A percentile compares a stretch with the other conserved stretches of the same genome.
Evolutionary conservation across 2,113 vertebrate genomes (phyloP).

Genomic region (Symphodus melops): DNA sequence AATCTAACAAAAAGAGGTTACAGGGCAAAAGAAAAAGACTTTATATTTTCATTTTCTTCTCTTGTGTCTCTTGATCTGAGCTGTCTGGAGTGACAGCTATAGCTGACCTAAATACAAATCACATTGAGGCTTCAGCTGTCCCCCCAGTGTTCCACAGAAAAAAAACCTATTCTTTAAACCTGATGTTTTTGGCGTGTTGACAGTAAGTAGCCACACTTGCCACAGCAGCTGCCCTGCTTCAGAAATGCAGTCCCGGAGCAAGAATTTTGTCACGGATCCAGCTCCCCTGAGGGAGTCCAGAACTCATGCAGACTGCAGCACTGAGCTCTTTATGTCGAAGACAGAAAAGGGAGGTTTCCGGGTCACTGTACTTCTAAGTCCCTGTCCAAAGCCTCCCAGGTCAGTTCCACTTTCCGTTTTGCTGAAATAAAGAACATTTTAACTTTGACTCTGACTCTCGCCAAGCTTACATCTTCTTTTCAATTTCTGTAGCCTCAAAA

Average conservation of each 20-base stretch:
- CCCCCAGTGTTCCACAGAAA: slow-evolving; percentile 28
- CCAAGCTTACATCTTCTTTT: slow-evolving; percentile 45
- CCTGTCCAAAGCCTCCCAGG: slow-evolving; percentile 39
- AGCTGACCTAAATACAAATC: slow-evolving; percentile 66
- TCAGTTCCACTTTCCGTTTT: slow-evolving; percentile 60
- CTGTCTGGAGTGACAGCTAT: slow-evolving; percentile 48
- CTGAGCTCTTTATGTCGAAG: slow-evolving; percentile 73
- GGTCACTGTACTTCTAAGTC: slow-evolving; percentile 75
- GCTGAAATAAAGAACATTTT: slow-evolving; percentile 45
- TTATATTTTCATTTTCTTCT: neutral
- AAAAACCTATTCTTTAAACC: slow-evolving; percentile 58
- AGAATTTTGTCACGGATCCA: slow-evolving; percentile 77
- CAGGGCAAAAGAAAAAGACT: neutral
- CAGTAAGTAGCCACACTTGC: slow-evolving; percentile 63
- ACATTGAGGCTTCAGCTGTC: slow-evolving; percentile 29
- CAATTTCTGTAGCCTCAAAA: slow-evolving; percentile 5
- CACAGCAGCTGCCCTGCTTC: slow-evolving; percentile 71
- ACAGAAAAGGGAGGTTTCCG: slow-evolving; percentile 70
- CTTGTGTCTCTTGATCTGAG: slow-evolving; percentile 40
- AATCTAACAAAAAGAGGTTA: slow-evolving; percentile 20
- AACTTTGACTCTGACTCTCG: slow-evolving; percentile 45
- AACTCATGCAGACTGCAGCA: slow-evolving; percentile 66
- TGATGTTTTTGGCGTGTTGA: slow-evolving; percentile 60
- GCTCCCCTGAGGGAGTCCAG: slow-evolving; percentile 70
- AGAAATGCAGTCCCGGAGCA: slow-evolving; percentile 64